These are phyloP conservation scores for Psittacus erithacus DNA, from an alignment of 2,113 vertebrate species.

Conservation along the genomic window DNA sequence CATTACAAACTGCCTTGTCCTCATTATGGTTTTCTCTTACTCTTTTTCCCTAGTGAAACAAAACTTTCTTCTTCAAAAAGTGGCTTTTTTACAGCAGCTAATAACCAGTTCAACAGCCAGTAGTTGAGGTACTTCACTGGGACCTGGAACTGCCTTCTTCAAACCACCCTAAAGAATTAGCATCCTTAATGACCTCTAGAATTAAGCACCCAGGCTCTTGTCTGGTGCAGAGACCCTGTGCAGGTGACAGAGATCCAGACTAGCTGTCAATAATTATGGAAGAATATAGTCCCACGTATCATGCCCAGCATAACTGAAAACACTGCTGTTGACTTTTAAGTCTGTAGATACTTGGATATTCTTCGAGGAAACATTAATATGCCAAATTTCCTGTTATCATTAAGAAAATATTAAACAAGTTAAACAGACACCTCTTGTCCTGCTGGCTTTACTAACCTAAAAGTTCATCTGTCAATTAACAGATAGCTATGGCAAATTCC, in stretches of 20 bases:
- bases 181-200: background rate
- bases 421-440: background rate
- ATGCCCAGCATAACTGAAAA: background rate
- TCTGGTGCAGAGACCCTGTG: background rate
- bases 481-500: background rate
- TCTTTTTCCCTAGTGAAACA: background rate
- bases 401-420: conserved; percentile 26
- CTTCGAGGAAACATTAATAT: conserved; percentile 3
- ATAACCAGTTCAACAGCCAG: background rate
- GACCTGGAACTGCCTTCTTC: background rate
- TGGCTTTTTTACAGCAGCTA: background rate
- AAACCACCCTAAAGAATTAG: background rate
- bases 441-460: background rate
- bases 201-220: background rate
- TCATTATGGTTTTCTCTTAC: background rate
- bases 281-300: background rate
- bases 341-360: conserved; percentile 18
- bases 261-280: background rate
- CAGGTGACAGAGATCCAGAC: background rate
- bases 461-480: background rate
- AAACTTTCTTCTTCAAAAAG: background rate
- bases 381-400: background rate
- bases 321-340: background rate
- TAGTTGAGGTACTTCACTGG: background rate
- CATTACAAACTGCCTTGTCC: background rate